phyloP scores from a whole-genome alignment of 2,888 invertebrate genomes.

The Eupithecia centaureata region DNA sequence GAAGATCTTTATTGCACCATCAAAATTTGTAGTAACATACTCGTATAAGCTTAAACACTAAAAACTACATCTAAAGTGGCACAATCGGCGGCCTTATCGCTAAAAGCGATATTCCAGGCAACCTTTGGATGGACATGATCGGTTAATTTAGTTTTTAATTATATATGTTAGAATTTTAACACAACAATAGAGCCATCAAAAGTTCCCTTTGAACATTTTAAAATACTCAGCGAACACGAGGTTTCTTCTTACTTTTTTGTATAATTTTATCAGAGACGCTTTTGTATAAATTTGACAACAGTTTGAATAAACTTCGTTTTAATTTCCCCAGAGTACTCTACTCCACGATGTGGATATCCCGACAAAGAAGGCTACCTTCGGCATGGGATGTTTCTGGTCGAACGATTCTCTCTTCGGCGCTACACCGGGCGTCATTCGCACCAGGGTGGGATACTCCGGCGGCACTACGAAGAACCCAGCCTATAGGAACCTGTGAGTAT shows the following conservation, averaged over 20 bases:
- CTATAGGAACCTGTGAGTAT: slow-evolving; percentile 94
- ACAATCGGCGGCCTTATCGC: no score
- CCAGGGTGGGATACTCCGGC: slow-evolving; percentile 97
- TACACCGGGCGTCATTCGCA: slow-evolving; percentile 89
- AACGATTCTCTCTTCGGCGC: slow-evolving; percentile 93
- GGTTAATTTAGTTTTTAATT: no score
- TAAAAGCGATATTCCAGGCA: no score
- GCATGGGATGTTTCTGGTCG: slow-evolving; percentile 98
- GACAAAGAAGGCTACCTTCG: slow-evolving; percentile 92
- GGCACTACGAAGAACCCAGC: slow-evolving; percentile 92
- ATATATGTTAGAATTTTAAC: neutral
- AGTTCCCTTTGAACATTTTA: neutral
- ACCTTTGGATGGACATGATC: no score
- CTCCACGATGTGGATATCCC: slow-evolving; percentile 86
- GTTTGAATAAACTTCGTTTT: neutral
- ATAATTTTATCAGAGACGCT: no score
- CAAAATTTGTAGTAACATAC: no score
- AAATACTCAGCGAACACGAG: no score
- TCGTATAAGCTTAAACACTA: no score
- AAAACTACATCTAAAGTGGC: no score
- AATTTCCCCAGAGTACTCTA: slow-evolving; percentile 67
- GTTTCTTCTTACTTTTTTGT: neutral
- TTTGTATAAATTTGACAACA: no score
- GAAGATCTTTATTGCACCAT: no score
- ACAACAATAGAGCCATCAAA: neutral